Percentiles rank a stretch among this genome's conserved stretches.
Conservation (phyloP, 2,888 invertebrate genomes). For the Dryadula phaetusa region DNA sequence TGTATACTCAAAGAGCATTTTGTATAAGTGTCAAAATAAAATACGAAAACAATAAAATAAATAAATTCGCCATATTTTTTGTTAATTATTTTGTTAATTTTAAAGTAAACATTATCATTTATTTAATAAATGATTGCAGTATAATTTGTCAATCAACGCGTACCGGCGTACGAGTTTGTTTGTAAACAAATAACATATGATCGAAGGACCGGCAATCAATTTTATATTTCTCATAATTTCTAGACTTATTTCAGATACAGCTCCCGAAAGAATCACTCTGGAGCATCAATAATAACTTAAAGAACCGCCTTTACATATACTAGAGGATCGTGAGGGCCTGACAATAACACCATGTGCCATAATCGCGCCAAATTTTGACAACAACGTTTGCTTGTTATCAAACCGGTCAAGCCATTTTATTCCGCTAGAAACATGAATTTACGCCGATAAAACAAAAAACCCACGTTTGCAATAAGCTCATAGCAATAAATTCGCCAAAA, state of each 20-base stretch:
- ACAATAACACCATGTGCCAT: slow-evolving; percentile 68
- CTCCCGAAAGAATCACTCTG: slow-evolving; percentile 51
- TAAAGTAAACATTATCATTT: slow-evolving; percentile 31
- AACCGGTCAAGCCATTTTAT: neutral
- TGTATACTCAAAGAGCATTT: no score
- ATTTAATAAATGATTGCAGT: slow-evolving; percentile 35
- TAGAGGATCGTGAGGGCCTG: slow-evolving; percentile 47
- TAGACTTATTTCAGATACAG: slow-evolving; percentile 48
- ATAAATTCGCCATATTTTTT: neutral
- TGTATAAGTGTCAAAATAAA: neutral
- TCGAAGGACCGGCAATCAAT: slow-evolving; percentile 51
- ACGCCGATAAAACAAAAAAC: slow-evolving; percentile 17
- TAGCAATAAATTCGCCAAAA: slow-evolving; percentile 44
- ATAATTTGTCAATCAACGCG: slow-evolving; percentile 49
- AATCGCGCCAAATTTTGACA: slow-evolving; percentile 76
- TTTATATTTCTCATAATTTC: slow-evolving; percentile 50
- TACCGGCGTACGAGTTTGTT: slow-evolving; percentile 74
- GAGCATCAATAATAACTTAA: slow-evolving; percentile 46
- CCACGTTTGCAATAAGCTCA: slow-evolving; percentile 14
- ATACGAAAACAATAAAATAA: neutral
- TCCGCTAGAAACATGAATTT: neutral
- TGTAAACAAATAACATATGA: slow-evolving; percentile 83
- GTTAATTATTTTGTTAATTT: neutral
- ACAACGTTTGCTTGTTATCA: slow-evolving; percentile 10
- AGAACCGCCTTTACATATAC: slow-evolving; percentile 53